phyloP scores from a whole-genome alignment of 30 jellyfish, hydroid and myxozoan genomes.

The Aurelia sp. region DNA sequence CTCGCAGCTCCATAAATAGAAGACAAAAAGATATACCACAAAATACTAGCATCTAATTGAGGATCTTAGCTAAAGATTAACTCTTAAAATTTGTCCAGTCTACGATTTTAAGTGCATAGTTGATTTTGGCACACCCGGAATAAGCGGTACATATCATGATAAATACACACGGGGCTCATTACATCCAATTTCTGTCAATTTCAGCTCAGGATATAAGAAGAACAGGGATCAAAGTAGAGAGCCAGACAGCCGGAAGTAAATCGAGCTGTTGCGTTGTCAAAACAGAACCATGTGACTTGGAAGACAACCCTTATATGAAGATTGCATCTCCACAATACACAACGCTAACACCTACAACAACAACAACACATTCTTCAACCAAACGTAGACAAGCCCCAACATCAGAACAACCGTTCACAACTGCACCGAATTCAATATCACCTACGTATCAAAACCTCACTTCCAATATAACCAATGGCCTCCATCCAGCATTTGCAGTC shows the following conservation, averaged over 20 bases:
- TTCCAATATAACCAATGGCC: slow-evolving; percentile 12
- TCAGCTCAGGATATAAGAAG: neutral
- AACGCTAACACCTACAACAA: slow-evolving; percentile 10
- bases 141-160: too few relatives aligned
- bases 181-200: too few relatives aligned
- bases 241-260: slow-evolving; percentile 6
- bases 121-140: too few relatives aligned
- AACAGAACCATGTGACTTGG: slow-evolving; percentile 65
- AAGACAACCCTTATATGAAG: slow-evolving; percentile 66
- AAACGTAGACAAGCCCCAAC: slow-evolving; percentile 17
- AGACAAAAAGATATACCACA: too few relatives aligned
- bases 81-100: too few relatives aligned
- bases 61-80: too few relatives aligned
- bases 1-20: too few relatives aligned
- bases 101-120: too few relatives aligned
- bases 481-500: slow-evolving; percentile 8
- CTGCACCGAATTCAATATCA: slow-evolving; percentile 9
- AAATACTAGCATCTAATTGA: too few relatives aligned
- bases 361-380: slow-evolving; percentile 16
- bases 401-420: slow-evolving; percentile 30
- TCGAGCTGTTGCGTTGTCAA: slow-evolving; percentile 84
- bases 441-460: slow-evolving; percentile 20
- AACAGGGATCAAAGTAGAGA: slow-evolving; percentile 45
- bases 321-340: slow-evolving; percentile 60
- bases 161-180: too few relatives aligned